These are phyloP conservation scores for Therioaphis trifolii DNA, from an alignment of 2,888 invertebrate species.

Conservation along the genomic window DNA sequence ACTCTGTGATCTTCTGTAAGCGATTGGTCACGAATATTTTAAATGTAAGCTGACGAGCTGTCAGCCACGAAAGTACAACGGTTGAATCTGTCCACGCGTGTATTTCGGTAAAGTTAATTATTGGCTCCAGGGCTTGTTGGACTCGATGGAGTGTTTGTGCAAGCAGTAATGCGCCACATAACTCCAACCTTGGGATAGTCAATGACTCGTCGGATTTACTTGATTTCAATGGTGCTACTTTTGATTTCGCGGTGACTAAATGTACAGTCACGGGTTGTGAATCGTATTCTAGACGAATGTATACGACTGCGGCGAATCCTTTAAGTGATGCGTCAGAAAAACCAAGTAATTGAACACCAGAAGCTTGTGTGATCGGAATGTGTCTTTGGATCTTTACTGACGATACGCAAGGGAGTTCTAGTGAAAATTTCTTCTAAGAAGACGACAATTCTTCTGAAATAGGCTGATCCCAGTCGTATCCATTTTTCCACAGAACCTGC, in stretches of 20 bases:
- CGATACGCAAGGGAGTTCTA: not conserved
- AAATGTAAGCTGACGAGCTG: not conserved
- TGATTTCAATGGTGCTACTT: not conserved
- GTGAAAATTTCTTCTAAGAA: not conserved
- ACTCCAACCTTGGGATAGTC: not conserved
- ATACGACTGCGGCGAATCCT: not conserved
- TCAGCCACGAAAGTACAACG: not conserved
- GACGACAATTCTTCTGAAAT: not conserved
- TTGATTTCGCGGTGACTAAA: not conserved
- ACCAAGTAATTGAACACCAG: not conserved
- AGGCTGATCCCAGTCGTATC: constrained; percentile 56
- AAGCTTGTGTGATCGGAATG: not conserved
- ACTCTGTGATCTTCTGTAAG: not conserved
- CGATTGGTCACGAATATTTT: not conserved
- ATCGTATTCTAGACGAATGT: not conserved
- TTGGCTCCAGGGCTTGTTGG: too few species aligned
- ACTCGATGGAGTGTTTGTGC: not conserved
- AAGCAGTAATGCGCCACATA: not conserved
- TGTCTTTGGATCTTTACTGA: not conserved
- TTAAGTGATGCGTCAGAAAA: not conserved
- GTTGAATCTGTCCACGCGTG: not conserved
- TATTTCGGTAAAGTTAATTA: not conserved
- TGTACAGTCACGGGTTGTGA: not conserved
- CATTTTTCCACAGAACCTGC: constrained; percentile 53
- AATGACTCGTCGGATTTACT: not conserved